These are phyloP conservation scores for Limnephilus lunatus DNA, from an alignment of 2,888 invertebrate species.

Conservation along the genomic window DNA sequence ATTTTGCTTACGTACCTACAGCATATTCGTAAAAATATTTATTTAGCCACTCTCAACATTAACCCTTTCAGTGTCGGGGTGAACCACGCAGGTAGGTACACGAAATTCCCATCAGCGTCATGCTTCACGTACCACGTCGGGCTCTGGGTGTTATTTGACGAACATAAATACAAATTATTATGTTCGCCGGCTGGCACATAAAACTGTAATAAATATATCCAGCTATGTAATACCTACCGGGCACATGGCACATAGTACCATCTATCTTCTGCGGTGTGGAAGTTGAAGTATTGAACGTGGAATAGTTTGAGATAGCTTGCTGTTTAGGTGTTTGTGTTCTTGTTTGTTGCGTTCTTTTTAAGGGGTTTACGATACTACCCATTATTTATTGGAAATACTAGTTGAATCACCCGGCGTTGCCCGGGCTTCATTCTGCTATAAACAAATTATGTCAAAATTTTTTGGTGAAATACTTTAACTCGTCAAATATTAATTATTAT, in stretches of 20 bases:
- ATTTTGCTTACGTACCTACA: background rate
- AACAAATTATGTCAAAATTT: no score
- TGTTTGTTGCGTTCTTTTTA: no score
- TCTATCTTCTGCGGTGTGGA: background rate
- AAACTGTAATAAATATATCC: background rate
- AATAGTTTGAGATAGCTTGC: no score
- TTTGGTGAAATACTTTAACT: no score
- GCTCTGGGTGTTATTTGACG: background rate
- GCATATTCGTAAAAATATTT: background rate
- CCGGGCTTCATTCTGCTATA: no score
- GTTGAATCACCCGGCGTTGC: no score
- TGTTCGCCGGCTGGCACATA: background rate
- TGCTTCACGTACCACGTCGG: background rate
- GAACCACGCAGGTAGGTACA: background rate
- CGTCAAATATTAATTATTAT: no score
- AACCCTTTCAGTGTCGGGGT: background rate
- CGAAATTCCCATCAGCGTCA: background rate
- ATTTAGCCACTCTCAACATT: background rate
- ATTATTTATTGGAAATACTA: no score
- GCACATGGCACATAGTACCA: background rate
- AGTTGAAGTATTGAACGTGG: background rate
- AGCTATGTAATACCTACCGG: background rate
- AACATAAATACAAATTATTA: slow-evolving; percentile 2
- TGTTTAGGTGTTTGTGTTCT: no score
- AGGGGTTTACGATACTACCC: no score